Evolutionary conservation across 2,113 vertebrate species (phyloP), one percentile per base, ranked within the genome.

Genomic region (Austrofundulus limnaeus): DNA sequence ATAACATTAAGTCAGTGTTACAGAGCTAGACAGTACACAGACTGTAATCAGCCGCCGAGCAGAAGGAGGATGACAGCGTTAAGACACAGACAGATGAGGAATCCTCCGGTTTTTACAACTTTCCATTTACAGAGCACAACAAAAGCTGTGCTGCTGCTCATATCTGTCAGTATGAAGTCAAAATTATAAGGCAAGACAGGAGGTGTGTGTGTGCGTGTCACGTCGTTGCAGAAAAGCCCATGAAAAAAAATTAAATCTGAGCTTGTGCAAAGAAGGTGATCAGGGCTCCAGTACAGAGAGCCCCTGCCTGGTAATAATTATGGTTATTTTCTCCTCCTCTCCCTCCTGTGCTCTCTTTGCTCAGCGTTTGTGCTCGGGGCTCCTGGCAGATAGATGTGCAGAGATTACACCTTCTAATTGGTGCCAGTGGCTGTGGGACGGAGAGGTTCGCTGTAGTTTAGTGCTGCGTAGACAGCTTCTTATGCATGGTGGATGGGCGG

Each of bases 331-430:
- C 77, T 81, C 77, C 54, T 61, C 70, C 31, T 58, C 19, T 2
- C 87, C 66, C 77, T 89, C 87, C 34, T 11, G 17, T 38, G 46
- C 20, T 11, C 87, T 77, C 81, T 88, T 89, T 89, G 79, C 80
- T 91, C 82, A 77, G 72, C 81, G 34, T 91, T 87, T 78, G 61
- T 43, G 1, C 64, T 21, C 70, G 75, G 86, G 86, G 78, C 78
- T 90, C 85, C 41, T 62, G 86, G 83, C 90, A 91, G 85, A 90
- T 89, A 87, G 80, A 85, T 66, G 84, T 83, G 71, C 84, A 72
- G 79, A 87, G 80, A 90, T 91, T 88, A 65, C 7, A 75, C 73
- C 78, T 86, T 88, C 78, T 82, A 84, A 87, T 87, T 88, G 80
- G 81, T 76, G 74, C 78, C 69, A 59, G 82, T 52, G 62, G 80